Conservation (phyloP, 1,140 invertebrate species). For the Calliopsis andreniformis region DNA sequence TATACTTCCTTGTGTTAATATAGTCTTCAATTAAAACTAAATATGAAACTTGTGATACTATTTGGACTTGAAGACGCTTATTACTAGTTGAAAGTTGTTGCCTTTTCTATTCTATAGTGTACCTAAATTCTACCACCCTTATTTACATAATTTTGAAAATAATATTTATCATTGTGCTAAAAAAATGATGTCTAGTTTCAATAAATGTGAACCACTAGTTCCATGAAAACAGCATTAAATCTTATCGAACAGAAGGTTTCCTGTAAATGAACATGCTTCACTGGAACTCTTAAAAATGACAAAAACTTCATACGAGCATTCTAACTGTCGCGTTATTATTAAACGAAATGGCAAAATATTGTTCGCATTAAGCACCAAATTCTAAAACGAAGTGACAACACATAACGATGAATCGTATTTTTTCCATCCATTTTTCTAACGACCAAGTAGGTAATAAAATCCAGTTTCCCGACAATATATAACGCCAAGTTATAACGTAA, state of each 20-base stretch:
- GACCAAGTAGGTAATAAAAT: slow-evolving; percentile 58
- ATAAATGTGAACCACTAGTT: too few relatives aligned
- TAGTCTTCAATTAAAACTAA: too few relatives aligned
- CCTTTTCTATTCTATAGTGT: too few relatives aligned
- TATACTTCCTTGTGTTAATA: too few relatives aligned
- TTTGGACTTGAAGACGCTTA: too few relatives aligned
- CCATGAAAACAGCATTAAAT: background rate
- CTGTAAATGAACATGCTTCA: background rate
- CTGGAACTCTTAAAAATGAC: background rate
- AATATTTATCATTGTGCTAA: too few relatives aligned
- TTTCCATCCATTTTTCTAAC: slow-evolving; percentile 52
- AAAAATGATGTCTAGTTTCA: too few relatives aligned
- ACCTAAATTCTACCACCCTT: too few relatives aligned
- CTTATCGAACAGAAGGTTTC: background rate
- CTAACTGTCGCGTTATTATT: background rate
- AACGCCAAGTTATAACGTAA: slow-evolving; percentile 59
- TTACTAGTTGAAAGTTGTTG: too few relatives aligned
- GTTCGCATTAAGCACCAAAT: background rate
- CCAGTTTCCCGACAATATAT: slow-evolving; percentile 48
- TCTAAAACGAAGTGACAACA: background rate
- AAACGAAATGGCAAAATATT: background rate
- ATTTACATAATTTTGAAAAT: too few relatives aligned
- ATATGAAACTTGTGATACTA: too few relatives aligned
- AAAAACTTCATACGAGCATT: background rate
- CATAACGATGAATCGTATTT: slow-evolving; percentile 6